Evolutionary conservation across 1,140 invertebrate species (phyloP), one percentile per base, ranked within the genome.

Genomic region (Euglossa dilemma): DNA sequence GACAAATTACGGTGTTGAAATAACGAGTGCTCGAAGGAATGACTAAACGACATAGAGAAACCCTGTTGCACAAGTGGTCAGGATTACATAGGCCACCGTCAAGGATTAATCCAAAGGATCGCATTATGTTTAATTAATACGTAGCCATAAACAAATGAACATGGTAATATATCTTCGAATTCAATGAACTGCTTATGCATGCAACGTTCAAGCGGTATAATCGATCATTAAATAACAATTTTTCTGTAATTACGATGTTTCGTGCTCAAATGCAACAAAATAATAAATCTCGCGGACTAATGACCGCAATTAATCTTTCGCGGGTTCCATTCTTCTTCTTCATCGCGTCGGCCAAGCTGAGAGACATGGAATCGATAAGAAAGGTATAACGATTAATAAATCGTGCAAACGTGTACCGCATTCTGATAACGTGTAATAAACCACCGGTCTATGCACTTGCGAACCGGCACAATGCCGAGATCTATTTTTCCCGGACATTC

Each of bases 321-420:
- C 6, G 36, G 14, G 20, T n/a, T 45, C 11, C 64, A 66, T 66
- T 66, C 64, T 45, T 66, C 64, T 14, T 66, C 64, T 45, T 66
- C 43, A 23, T 66, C 64, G 36, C 20, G 14, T 8, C 63, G 20
- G 64, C 8, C n/a, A 20, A 45, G n/a, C 64, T n/a, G 9, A 45
- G 20, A 47, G 64, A 66, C 64, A 45, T 23, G 6, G 64, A 66
- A 66, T 66, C 64, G 64, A 66, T 66, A 66, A 66, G 64, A 45
- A 66, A 23, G 64, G 36, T 43, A 43, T 64, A 25, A 43, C 43
- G 23, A 66, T 66, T 66, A 66, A 66, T 23, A 66, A 66, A 43
- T 66, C 36, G 64, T 2, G 23, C 36, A 45, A n/a, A 66, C 43
- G 64, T n/a, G 64, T 43, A 23, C 56, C 8, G 23, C 20, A 6